Evolutionary conservation across 53 echinoderm and acorn worm species (phyloP).

Genomic region (Crossaster papposus): DNA sequence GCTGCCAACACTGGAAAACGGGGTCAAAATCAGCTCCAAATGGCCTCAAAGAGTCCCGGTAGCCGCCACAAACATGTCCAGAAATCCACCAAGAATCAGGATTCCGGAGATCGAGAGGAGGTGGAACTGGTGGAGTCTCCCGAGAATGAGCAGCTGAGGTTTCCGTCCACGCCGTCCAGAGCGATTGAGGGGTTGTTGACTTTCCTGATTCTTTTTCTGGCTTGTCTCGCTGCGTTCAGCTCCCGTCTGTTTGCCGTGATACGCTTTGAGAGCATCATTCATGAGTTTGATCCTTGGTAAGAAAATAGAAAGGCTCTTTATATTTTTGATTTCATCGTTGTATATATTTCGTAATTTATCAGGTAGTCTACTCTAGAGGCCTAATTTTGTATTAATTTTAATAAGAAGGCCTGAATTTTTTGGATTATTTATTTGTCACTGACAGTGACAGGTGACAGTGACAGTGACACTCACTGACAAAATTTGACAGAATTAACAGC

Average conservation of each 20-base stretch:
- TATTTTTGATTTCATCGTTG: neutral
- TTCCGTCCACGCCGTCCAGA: conserved; percentile 46
- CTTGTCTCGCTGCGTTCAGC: conserved; percentile 88
- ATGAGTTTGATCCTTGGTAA: conserved; percentile 98
- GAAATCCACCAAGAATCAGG: conserved; percentile 48
- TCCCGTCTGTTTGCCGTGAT: conserved; percentile 94
- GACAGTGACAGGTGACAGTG: no score
- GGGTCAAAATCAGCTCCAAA: conserved; percentile 32
- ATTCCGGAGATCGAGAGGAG: conserved; percentile 37
- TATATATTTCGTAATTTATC: neutral
- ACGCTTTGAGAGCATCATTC: conserved; percentile 96
- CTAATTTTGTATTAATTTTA: no score
- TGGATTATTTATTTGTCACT: no score
- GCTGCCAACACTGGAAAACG: conserved; percentile 42
- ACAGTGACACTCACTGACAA: no score
- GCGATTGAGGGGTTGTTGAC: conserved; percentile 83
- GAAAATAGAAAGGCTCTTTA: conserved; percentile 16
- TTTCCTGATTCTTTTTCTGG: conserved; percentile 79
- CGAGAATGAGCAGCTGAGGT: conserved; percentile 21
- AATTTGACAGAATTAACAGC: no score
- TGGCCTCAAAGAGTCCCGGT: conserved; percentile 21
- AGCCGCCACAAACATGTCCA: conserved; percentile 47
- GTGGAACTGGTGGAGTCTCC: conserved; percentile 21
- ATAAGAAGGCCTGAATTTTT: no score
- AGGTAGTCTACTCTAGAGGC: no score